Evolutionary conservation across 2,888 invertebrate species (phyloP), one percentile per base, ranked within the genome.

Genomic region (Ornithoptera alexandrae): DNA sequence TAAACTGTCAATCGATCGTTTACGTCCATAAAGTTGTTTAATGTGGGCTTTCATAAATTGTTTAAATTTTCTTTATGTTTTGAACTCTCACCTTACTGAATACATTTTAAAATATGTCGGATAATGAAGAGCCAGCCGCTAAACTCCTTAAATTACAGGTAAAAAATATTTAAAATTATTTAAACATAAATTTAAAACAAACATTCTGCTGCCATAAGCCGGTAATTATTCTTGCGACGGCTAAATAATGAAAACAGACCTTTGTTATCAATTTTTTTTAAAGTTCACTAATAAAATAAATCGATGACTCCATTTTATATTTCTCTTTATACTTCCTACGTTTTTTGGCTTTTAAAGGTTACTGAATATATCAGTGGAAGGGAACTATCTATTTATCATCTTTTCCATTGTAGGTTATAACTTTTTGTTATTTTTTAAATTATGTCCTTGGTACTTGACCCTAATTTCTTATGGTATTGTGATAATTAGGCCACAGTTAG

Each of bases 61-160:
- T 8, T 56, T 56, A 56, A 17, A 18, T 17, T 5, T 17, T n/a
- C n/a, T 17, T 6, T 6, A 56, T 56, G 1, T 20, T 56, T 56
- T 56, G 10, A 56, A 20, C 20, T 6, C 20, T 20, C 6, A n/a
- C n/a, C 6, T n/a, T 20, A n/a, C 20, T 56, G 24, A 59, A n/a
- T 22, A 8, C 18, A 30, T 42, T 36, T 50, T 30, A 30, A 30
- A 75, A 42, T 65, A 88, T 88, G 88, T 86, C 87, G 20, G 87
- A 86, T 72, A 73, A 76, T 22, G 88, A 87, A 75, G 87, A 85
- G 75, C 87, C 88, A 53, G 85, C 85, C 5, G 78, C 80, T 12
- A 88, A 88, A 78, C 76, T 87, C 58, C 75, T 79, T 1, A 88
- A 86, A 79, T 70, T 79, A 57, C 82, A 83, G 68, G 85, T 84